These are phyloP conservation scores for Dryobates pubescens DNA, from an alignment of 2,797 vertebrate species.

Conservation along the genomic window DNA sequence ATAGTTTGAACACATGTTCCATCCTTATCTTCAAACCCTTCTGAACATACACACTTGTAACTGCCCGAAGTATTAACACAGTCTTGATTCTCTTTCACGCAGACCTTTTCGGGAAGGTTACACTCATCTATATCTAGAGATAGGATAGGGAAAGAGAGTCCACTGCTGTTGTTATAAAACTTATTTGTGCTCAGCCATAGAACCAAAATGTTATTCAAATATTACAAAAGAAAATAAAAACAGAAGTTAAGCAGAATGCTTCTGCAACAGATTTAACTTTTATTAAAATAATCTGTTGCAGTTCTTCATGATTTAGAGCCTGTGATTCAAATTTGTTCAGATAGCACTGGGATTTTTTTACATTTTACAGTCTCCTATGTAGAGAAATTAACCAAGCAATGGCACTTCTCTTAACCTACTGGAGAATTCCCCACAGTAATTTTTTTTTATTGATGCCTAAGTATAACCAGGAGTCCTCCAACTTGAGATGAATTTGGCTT, in stretches of 20 bases:
- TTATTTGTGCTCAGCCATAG: neutral
- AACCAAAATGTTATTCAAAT: neutral
- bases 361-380: neutral
- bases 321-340: neutral
- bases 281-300: neutral
- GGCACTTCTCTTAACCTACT: neutral
- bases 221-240: neutral
- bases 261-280: neutral
- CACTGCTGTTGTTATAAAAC: neutral
- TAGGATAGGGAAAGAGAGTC: neutral
- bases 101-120: conserved; percentile 75
- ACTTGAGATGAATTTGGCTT: neutral
- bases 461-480: neutral
- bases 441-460: neutral
- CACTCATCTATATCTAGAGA: conserved; percentile 91
- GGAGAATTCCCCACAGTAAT: neutral
- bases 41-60: conserved; percentile 84
- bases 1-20: conserved; percentile 71
- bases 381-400: neutral
- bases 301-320: neutral
- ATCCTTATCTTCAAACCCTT: conserved; percentile 80
- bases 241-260: neutral
- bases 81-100: conserved; percentile 79
- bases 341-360: neutral
- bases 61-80: conserved; percentile 89